Evolutionary conservation across 2,888 invertebrate genomes (phyloP).

Genomic region (Oasisia sp.): DNA sequence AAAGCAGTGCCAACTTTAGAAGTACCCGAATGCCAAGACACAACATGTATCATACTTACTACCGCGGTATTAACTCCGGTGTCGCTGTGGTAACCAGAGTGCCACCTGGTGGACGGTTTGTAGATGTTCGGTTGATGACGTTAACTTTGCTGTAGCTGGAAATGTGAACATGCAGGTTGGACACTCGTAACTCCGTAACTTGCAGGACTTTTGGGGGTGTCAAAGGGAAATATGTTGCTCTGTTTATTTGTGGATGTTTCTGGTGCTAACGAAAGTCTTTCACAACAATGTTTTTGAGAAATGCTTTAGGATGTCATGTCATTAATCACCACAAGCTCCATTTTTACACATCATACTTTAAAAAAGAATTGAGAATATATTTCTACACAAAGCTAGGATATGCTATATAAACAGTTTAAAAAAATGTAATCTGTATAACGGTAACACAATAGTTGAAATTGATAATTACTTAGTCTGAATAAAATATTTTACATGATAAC

Average conservation of each 20-base stretch:
- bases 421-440: too few species aligned
- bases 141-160: conserved; percentile 11
- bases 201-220: background rate
- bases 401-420: background rate
- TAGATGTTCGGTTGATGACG: background rate
- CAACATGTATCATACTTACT: conserved; percentile 3
- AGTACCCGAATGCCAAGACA: background rate
- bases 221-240: background rate
- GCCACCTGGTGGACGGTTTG: background rate
- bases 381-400: background rate
- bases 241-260: background rate
- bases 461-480: too few species aligned
- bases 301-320: background rate
- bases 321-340: background rate
- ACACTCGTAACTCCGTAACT: background rate
- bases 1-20: background rate
- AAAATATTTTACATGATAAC: background rate
- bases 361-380: background rate
- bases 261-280: background rate
- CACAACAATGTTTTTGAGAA: background rate
- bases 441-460: too few species aligned
- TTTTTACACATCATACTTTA: background rate
- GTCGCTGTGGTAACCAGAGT: background rate
- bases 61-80: background rate
- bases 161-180: background rate